Percentiles rank a stretch among this genome's conserved stretches.
phyloP scores from a whole-genome alignment of 2,888 invertebrate species.

The Xestia ashworthii region DNA sequence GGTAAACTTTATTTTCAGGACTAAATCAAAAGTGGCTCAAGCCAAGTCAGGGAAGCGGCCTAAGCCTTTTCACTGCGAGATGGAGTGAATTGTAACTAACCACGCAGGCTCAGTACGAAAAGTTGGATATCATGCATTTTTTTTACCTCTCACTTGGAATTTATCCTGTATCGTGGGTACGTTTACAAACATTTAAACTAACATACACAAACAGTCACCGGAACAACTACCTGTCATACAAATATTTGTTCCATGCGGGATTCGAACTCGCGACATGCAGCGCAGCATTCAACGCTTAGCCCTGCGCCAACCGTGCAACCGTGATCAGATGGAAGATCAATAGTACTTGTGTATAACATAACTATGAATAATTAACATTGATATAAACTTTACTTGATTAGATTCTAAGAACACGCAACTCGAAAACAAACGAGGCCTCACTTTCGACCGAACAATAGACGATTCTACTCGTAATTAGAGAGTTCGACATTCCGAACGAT shows the following conservation, averaged over 20 bases:
- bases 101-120: neutral
- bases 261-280: no score
- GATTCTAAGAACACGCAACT: constrained; percentile 55
- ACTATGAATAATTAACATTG: constrained; percentile 59
- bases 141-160: no score
- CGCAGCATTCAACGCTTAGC: no score
- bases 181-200: no score
- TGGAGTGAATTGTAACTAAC: neutral
- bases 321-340: neutral
- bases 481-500: constrained; percentile 83
- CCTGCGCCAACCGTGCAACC: no score
- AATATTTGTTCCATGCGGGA: no score
- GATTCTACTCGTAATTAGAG: constrained; percentile 81
- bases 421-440: constrained; percentile 60
- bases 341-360: constrained; percentile 9
- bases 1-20: neutral
- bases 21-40: neutral
- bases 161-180: neutral
- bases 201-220: no score
- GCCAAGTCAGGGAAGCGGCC: neutral
- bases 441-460: constrained; percentile 75
- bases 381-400: constrained; percentile 59
- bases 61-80: neutral
- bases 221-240: no score
- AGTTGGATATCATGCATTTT: neutral